Base-by-base conservation (phyloP, 2,113 vertebrate species). In the Pelecanoides urinatrix region DNA sequence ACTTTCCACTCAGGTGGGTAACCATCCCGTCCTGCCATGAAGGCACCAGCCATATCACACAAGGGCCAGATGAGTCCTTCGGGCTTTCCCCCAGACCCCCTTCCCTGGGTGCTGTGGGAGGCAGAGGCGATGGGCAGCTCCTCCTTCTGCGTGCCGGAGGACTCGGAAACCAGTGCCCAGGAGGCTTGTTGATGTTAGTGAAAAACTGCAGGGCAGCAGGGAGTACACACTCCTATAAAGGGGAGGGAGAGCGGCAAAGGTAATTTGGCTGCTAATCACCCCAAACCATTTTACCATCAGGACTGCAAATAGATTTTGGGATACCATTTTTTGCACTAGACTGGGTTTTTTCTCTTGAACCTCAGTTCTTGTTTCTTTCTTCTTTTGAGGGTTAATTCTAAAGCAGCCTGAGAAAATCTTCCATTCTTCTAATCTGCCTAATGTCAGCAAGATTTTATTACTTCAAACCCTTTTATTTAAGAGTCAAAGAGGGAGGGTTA, bases 1-100 rank as follows among this genome's bases (percentile, higher is more conserved):
- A 17, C 4, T 56, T 78, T 56, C 40, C 1, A 0, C 80, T 44
- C 0, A 0, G 10, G 10, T 65, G 21, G 32, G 34, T 40, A 80
- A 40, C 34, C 6, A 11, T 18, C 45, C 40, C 3, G 1, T 84
- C 42, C 68, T 66, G 34, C 27, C 30, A 7, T 25, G n/a, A 81
- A 30, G 34, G 17, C 52, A 75, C 16, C 34, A 44, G n/a, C 18
- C 25, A 23, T 34, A 52, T 18, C 65, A 45, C 23, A 38, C 15
- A 53, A 40, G 16, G 19, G 14, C 23, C 47, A 65, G 40, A 56
- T 14, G 25, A 85, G 16, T 38, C 30, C 38, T 80, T 70, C 0
- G 0, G 38, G 11, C 19, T 86, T 79, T 23, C 1, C 1, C 52
- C 15, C 19, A 18, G 16, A 32, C 14, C 40, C 16, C 14, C 3